Conservation (phyloP, 2,113 vertebrate genomes). For the Erpornis zantholeuca region DNA sequence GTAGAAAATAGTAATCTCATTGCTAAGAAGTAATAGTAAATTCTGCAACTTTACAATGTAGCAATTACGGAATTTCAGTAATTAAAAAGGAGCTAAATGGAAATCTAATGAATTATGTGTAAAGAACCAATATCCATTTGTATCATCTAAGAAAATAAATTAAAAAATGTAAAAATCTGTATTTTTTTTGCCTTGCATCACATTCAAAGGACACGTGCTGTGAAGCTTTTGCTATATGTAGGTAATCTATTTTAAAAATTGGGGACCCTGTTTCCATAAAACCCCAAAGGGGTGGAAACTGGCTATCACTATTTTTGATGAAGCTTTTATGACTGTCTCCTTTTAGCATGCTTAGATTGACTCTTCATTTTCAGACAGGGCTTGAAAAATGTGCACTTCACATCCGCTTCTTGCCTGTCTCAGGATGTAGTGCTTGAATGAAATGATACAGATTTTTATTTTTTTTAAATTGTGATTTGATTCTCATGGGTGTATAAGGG, state of each 20-base stretch:
- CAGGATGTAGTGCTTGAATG: constrained; percentile 2
- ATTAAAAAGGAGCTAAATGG: not conserved
- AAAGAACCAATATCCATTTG: constrained; percentile 53
- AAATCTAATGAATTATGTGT: not conserved
- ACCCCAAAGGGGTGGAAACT: not conserved
- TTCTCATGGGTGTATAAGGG: not conserved
- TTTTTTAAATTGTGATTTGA: not conserved
- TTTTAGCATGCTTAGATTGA: not conserved
- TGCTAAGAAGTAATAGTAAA: not conserved
- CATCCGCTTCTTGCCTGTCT: not conserved
- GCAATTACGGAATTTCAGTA: not conserved
- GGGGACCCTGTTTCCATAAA: not conserved
- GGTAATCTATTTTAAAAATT: not conserved
- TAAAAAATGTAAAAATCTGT: not conserved
- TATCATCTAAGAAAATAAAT: not conserved
- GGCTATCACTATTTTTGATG: not conserved
- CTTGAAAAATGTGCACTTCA: not conserved
- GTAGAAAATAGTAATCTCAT: not conserved
- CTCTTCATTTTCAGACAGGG: not conserved
- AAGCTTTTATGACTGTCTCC: not conserved
- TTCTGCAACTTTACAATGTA: not conserved
- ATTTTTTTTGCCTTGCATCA: not conserved
- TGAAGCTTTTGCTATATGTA: not conserved
- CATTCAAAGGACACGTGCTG: not conserved
- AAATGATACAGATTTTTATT: not conserved